Evolutionary conservation across 2,797 vertebrate genomes (phyloP), one percentile per base, ranked within the genome.

Genomic region (Myotis pilosus): DNA sequence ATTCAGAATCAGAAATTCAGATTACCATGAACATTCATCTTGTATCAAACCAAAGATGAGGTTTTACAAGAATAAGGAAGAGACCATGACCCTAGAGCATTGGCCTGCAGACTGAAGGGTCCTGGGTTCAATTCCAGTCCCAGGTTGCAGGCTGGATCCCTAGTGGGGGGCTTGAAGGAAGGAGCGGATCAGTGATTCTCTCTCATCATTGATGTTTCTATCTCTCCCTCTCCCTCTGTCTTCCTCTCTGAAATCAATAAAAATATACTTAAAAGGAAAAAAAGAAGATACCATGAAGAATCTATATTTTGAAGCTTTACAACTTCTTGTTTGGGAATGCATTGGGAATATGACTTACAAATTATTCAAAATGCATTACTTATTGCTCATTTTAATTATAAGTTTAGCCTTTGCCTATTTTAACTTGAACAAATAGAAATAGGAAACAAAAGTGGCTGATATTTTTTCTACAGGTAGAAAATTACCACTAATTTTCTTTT

Each of bases 361-460:
- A 44, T 51, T 76, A 55, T 9, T 82, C 3, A 74, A 88, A 95
- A 75, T 69, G 1, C 3, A 28, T 57, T 22, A 3, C 12, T 7
- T 84, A 25, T 75, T 83, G 4, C 3, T 92, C 78, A 76, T 88
- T 91, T 95, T 55, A 76, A 82, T 60, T 47, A 55, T 53, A 80
- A 11, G 6, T 17, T 93, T 88, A 76, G 3, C 1, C 4, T 69
- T 33, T 87, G 92, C 8, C 10, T 57, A 33, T 22, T 85, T 87
- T 75, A 66, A 79, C 22, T 84, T 8, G 7, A 64, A 86, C 33
- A 80, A 44, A 44, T 4, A 68, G 25, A 92, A 55, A 81, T 33
- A 93, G 8, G 33, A 66, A 85, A 57, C 64, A 47, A 47, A 76
- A 92, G 72, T 5, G 0, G 25, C 33, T 87, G 23, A 41, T 55